Base-by-base conservation (phyloP, 2,113 vertebrate genomes). In the Macquaria australasica region DNA sequence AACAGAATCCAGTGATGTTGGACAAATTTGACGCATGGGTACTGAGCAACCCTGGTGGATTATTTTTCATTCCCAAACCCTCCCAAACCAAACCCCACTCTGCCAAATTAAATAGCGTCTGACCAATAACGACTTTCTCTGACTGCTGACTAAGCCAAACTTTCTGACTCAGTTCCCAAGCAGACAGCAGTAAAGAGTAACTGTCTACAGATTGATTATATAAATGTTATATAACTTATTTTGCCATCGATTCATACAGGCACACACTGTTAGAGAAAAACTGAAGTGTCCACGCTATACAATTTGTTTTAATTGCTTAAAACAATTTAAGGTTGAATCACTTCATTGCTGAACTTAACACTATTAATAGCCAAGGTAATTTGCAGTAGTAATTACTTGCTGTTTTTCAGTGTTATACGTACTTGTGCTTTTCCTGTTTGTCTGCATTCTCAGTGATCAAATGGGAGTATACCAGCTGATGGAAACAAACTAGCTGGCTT, bases 91-190 rank as follows among this genome's bases (percentile, higher is more conserved):
- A 63, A 73, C 60, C 72, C 25, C 25, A 23, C 67, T 83, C 60
- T 51, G 71, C 79, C 84, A 89, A 51, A 63, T 23, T 7, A 84
- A 88, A 83, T 21, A 72, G 16, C 43, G 60, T 69, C 31, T 63
- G 58, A 77, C 28, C 59, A 67, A 37, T 39, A 34, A 85, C 8
- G n/a, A 31, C 60, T 77, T 77, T 62, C 20, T 72, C 34, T 59
- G 7, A 63, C 39, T 60, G 62, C 73, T 55, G 31, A 4, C 68
- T 34, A 3, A 63, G 53, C 51, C 73, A 64, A 60, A 78, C 23
- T 15, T 2, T 74, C 56, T 94, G 92, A 94, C 79, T 93, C 88
- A 91, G 9, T 69, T 18, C 7, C 83, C 89, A 73, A 71, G 53
- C 83, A 81, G 70, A 79, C 76, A 15, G 68, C 31, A 50, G 50